Evolutionary conservation across 1,140 invertebrate genomes (phyloP).

Genomic region (Druon quercuslanigerum): DNA sequence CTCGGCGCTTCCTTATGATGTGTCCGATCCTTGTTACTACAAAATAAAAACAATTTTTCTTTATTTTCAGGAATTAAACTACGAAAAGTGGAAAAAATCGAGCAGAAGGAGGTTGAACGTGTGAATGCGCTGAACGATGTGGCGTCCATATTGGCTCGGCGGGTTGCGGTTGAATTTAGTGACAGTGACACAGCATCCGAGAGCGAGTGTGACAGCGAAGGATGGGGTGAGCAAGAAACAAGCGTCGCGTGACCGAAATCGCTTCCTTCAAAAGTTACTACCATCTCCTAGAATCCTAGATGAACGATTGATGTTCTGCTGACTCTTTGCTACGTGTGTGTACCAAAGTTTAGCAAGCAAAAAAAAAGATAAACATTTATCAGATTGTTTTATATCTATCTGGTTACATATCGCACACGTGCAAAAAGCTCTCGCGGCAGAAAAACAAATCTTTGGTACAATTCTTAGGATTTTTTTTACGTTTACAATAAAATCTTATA

Average conservation of each 20-base stretch:
- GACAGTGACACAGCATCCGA: conserved; percentile 92
- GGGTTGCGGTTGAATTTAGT: conserved; percentile 95
- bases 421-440: background rate
- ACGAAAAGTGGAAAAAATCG: conserved; percentile 93
- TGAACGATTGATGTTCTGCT: conserved; percentile 32
- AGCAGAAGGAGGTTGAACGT: conserved; percentile 86
- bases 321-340: conserved; percentile 4
- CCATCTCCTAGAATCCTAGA: conserved; percentile 53
- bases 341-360: conserved; percentile 21
- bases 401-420: conserved; percentile 22
- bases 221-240: conserved; percentile 81
- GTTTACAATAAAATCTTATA: background rate
- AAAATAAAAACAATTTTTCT: background rate
- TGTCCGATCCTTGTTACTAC: too few relatives aligned
- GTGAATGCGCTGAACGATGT: conserved; percentile 91
- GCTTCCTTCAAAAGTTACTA: conserved; percentile 61
- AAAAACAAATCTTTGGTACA: conserved; percentile 9
- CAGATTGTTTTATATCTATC: conserved; percentile 21
- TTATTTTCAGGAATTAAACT: conserved; percentile 88
- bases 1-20: too few relatives aligned
- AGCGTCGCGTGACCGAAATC: conserved; percentile 76
- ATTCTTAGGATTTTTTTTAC: conserved; percentile 14
- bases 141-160: conserved; percentile 93
- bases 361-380: background rate
- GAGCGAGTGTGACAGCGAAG: conserved; percentile 83